Conservation (phyloP, 92 coral and sea anemone genomes). For the Plumapathes pennacea region DNA sequence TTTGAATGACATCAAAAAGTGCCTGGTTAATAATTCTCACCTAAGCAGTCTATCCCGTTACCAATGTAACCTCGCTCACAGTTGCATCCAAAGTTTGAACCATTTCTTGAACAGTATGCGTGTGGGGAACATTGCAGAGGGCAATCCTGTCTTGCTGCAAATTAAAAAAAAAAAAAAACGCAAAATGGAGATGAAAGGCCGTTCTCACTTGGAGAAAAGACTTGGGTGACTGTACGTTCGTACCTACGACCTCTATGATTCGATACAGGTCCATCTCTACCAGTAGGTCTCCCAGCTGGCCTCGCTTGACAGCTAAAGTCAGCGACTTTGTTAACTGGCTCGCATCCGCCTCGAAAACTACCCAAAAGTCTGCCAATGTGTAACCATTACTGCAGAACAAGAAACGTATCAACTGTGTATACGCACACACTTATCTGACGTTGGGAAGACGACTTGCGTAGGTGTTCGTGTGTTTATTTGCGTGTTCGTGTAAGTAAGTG, state of each 20-base stretch:
- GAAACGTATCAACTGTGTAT: not conserved
- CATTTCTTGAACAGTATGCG: slow-evolving; percentile 69
- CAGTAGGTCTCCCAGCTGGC: slow-evolving; percentile 37
- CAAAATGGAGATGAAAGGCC: not conserved
- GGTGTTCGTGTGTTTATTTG: no score
- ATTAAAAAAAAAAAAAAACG: not conserved
- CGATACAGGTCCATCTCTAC: slow-evolving; percentile 67
- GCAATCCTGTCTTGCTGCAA: slow-evolving; percentile 64
- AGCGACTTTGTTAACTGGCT: slow-evolving; percentile 58
- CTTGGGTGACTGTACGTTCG: not conserved
- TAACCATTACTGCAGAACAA: slow-evolving; percentile 55
- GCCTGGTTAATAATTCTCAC: no score
- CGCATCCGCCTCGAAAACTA: slow-evolving; percentile 59
- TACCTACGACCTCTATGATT: slow-evolving; percentile 70
- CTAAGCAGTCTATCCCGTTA: slow-evolving; percentile 70
- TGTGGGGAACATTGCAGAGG: slow-evolving; percentile 54
- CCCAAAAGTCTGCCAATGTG: slow-evolving; percentile 63
- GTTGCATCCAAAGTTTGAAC: slow-evolving; percentile 59
- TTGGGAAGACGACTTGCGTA: no score
- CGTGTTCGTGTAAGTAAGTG: no score
- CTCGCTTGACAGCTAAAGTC: slow-evolving; percentile 70
- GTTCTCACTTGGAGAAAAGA: not conserved
- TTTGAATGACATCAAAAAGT: no score
- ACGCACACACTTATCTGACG: no score
- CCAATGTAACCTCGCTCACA: slow-evolving; percentile 80